These are phyloP conservation scores for Calliphora vicina DNA, from an alignment of 1,140 invertebrate genomes.

Conservation along the genomic window DNA sequence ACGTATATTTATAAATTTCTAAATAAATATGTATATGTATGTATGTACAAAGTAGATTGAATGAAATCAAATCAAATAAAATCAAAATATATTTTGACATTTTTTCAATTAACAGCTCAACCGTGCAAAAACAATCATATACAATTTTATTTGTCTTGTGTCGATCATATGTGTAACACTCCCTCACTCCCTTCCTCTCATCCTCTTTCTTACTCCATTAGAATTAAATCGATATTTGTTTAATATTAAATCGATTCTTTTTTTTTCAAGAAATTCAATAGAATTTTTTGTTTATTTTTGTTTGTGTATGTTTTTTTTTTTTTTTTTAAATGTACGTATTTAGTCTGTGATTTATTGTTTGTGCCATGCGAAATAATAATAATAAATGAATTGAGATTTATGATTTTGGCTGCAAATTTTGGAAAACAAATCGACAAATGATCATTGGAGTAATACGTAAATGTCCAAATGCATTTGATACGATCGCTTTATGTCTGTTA, in stretches of 20 bases:
- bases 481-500: too few species aligned
- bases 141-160: background rate
- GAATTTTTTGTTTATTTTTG: background rate
- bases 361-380: background rate
- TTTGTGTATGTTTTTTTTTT: background rate
- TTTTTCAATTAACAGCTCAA: background rate
- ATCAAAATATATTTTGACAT: background rate
- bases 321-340: background rate
- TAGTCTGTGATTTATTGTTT: slow-evolving; percentile 6
- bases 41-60: background rate
- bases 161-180: background rate
- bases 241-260: too few species aligned
- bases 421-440: too few species aligned
- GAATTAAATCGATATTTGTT: too few species aligned
- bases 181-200: background rate
- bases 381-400: background rate
- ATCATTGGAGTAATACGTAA: too few species aligned
- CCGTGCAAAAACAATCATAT: background rate
- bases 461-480: too few species aligned
- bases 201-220: too few species aligned
- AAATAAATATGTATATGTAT: too few species aligned
- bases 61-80: background rate
- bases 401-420: background rate
- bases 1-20: too few species aligned
- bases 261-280: background rate